Evolutionary conservation across 1,140 invertebrate genomes (phyloP), one percentile per base, ranked within the genome.

Genomic region (Physella acuta): DNA sequence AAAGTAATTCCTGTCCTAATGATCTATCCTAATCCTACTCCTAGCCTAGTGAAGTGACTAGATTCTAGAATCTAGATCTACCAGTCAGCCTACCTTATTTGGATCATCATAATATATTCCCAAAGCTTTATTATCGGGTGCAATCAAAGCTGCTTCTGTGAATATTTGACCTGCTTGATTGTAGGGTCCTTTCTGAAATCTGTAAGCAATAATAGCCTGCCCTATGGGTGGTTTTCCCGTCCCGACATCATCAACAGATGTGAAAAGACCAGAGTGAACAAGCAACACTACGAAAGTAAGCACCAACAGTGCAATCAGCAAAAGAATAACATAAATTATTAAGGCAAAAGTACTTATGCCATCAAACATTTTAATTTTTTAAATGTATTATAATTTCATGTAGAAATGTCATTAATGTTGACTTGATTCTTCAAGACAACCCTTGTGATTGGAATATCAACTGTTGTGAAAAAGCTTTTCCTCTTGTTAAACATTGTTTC

Each of bases 41-140:
- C n/a, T n/a, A n/a, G n/a, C n/a, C n/a, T n/a, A n/a, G n/a, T n/a
- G n/a, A n/a, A n/a, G n/a, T n/a, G n/a, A n/a, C n/a, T n/a, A n/a
- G n/a, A n/a, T n/a, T n/a, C n/a, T n/a, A n/a, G n/a, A n/a, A n/a
- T n/a, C n/a, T n/a, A n/a, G n/a, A n/a, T n/a, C n/a, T n/a, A n/a
- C n/a, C n/a, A n/a, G n/a, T n/a, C n/a, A n/a, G n/a, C n/a, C n/a
- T 78, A 86, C 85, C 78, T 79, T 74, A 60, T 84, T 75, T 0
- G 86, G 85, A 71, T 87, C 82, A 67, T 87, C 86, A 73, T 87
- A 87, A 73, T 85, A 86, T 11, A 87, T 77, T n/a, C 85, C 85
- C 30, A 87, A 66, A 30, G 74, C 76, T 60, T 78, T 80, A 58
- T 82, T 76, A 28, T 81, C 66, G 5, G 85, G 84, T 26, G 77